These are phyloP conservation scores for Balaenoptera acutorostrata DNA, from an alignment of 2,113 vertebrate genomes.

Conservation along the genomic window DNA sequence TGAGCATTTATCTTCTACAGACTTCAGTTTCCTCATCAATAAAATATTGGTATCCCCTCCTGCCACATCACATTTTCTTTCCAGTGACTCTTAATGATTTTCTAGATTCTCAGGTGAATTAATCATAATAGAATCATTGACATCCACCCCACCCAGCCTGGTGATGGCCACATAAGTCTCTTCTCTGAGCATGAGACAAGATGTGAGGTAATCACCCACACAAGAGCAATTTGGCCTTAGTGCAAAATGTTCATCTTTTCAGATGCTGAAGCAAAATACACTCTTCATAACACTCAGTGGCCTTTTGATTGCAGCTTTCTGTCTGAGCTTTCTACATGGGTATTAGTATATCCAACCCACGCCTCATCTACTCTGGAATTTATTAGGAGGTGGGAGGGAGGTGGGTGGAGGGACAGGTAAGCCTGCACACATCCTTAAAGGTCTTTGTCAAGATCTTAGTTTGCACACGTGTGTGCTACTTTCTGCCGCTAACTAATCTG, in stretches of 20 bases:
- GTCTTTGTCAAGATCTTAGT: neutral
- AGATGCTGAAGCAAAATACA: neutral
- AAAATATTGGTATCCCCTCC: neutral
- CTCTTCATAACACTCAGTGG: neutral
- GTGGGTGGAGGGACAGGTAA: neutral
- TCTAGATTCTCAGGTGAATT: neutral
- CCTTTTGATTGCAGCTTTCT: neutral
- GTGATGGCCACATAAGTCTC: neutral
- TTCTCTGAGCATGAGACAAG: neutral
- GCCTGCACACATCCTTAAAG: neutral
- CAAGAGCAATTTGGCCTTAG: neutral
- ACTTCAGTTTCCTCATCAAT: neutral
- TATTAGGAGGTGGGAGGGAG: neutral
- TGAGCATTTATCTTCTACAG: neutral
- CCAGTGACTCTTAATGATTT: neutral
- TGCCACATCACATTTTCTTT: neutral
- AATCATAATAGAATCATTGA: neutral
- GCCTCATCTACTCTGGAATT: neutral
- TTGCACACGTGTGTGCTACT: neutral
- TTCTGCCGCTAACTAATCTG: neutral
- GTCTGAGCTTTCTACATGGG: neutral
- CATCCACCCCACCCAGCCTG: neutral
- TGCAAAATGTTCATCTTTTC: neutral
- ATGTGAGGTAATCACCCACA: neutral
- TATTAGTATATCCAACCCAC: neutral